Base-by-base conservation (phyloP, 2,888 invertebrate species). In the Chaetoderma sp. region DNA sequence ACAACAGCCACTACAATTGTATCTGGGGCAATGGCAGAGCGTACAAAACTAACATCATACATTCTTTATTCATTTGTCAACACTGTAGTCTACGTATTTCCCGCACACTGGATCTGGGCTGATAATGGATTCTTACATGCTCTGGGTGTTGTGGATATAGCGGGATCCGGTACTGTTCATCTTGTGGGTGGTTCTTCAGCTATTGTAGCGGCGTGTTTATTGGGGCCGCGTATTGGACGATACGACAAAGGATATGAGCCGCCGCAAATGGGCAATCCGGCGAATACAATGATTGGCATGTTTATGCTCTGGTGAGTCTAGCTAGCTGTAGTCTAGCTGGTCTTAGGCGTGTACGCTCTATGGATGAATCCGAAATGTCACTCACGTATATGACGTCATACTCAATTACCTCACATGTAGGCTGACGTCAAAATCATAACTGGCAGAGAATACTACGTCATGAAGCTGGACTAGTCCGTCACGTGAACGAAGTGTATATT, bases 81-180 rank as follows among this genome's bases (percentile, higher is more conserved):
- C 70, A 82, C 81, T 0, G 60, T 82, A 13, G 71, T 79, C 18
- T 82, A 75, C 68, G 81, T 83, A 25, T 79, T 85, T 28, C 85
- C 86, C 0, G 85, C 86, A 10, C 86, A 86, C 69, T 86, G 86
- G 86, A 76, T 85, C 21, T 86, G 85, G 84, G 78, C 79, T n/a
- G 57, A 71, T 8, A 74, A 78, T 33, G 86, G 86, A 1, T 80
- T 82, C 95, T 92, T 95, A 36, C 94, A 95, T 76, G 89, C 90
- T 63, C 80, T 96, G 78, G 96, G 96, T 0, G 94, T 92, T 1
- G 94, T 96, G 0, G 96, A 96, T 83, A 95, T 96, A 60, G 96
- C 83, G 2, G 86, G 86, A 4, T 81, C 81, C 47, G 83, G 84
- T 4, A 80, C 84, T 6, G 86, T 86, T n/a, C 83, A 83, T 64